phyloP scores from a whole-genome alignment of 64 coral and sea anemone genomes.

The Porites australiensis region DNA sequence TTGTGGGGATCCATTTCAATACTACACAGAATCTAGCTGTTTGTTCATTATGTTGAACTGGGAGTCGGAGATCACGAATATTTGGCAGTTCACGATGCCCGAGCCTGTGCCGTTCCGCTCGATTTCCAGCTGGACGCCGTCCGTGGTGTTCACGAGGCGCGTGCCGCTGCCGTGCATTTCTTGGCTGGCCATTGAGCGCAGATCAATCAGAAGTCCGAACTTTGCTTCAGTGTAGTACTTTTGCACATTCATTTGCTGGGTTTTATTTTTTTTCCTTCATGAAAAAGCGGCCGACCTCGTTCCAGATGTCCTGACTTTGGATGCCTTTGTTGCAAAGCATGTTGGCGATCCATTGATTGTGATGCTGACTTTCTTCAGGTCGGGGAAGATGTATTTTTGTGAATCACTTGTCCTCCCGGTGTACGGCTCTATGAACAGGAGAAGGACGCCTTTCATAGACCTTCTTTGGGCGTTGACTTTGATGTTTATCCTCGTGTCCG shows the following conservation, averaged over 20 bases:
- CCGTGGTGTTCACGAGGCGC: background rate
- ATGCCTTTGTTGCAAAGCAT: too few relatives aligned
- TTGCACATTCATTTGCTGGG: background rate
- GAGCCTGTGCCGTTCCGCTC: background rate
- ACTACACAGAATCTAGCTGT: background rate
- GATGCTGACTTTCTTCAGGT: background rate
- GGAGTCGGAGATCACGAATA: background rate
- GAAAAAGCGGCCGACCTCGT: background rate
- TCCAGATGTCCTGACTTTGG: background rate
- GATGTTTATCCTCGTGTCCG: background rate
- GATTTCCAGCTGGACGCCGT: background rate
- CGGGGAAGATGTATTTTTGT: background rate
- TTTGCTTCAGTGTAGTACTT: constrained; percentile 8
- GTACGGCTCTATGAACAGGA: constrained; percentile 1
- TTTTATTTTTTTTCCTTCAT: background rate
- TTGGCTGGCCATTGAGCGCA: background rate
- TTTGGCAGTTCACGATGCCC: background rate
- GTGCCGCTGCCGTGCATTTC: constrained; percentile 19
- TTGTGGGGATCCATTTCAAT: constrained; percentile 11
- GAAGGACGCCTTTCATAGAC: background rate
- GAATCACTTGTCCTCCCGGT: background rate
- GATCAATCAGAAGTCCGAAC: constrained; percentile 30
- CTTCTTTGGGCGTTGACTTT: background rate
- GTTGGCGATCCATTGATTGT: constrained; percentile 19
- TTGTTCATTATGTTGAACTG: background rate